Conservation (phyloP, 2,797 vertebrate species). For the Eremophila alpestris region DNA sequence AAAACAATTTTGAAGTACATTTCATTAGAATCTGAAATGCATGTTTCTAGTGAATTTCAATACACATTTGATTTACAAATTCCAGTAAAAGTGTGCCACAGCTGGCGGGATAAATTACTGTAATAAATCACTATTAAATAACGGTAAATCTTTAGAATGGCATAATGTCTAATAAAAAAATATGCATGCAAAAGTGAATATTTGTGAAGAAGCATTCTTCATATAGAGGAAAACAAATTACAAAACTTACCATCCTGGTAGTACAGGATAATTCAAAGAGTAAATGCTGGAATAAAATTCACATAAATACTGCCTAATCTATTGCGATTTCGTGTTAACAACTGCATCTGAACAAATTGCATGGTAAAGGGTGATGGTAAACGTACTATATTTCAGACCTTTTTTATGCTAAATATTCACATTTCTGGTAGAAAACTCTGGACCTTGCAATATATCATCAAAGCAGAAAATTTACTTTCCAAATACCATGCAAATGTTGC, state of each 20-base stretch:
- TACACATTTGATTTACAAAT: slow-evolving; percentile 77
- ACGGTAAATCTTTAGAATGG: slow-evolving; percentile 78
- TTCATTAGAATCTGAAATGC: slow-evolving; percentile 74
- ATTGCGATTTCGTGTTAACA: slow-evolving; percentile 48
- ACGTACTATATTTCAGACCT: slow-evolving; percentile 4
- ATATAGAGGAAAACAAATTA: slow-evolving; percentile 69
- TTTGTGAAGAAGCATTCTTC: slow-evolving; percentile 61
- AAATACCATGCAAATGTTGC: neutral
- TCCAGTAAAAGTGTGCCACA: slow-evolving; percentile 73
- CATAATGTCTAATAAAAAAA: slow-evolving; percentile 72
- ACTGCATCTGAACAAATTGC: slow-evolving; percentile 59
- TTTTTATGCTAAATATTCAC: slow-evolving; percentile 56
- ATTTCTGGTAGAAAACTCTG: slow-evolving; percentile 29
- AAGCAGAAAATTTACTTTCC: slow-evolving; percentile 48
- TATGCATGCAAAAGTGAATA: slow-evolving; percentile 66
- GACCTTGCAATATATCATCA: slow-evolving; percentile 58
- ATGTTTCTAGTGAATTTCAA: slow-evolving; percentile 73
- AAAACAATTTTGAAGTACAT: slow-evolving; percentile 62
- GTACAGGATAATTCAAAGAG: slow-evolving; percentile 69
- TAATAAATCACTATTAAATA: slow-evolving; percentile 81
- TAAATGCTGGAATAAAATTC: slow-evolving; percentile 73
- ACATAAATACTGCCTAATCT: slow-evolving; percentile 73
- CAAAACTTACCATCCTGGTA: slow-evolving; percentile 67
- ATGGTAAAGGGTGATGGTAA: slow-evolving; percentile 41
- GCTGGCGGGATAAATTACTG: slow-evolving; percentile 75